Evolutionary conservation across 2,888 invertebrate genomes (phyloP).

Genomic region (Graphium colonna): DNA sequence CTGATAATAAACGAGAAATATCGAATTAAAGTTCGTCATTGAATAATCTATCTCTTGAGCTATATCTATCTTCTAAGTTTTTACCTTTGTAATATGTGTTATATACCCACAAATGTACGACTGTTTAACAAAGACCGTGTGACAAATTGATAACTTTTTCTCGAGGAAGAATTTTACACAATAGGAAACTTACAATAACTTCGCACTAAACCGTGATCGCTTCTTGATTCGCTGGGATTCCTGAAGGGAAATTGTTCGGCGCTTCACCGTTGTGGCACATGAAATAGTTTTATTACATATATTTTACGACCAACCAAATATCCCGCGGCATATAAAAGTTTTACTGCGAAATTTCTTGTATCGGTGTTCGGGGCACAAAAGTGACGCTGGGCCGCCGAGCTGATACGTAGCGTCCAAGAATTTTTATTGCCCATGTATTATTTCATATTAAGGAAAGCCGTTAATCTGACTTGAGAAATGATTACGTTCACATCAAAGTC

Average conservation of each 20-base stretch:
- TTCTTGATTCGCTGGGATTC: conserved; percentile 14
- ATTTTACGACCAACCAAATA: conserved; percentile 34
- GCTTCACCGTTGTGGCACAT: conserved; percentile 33
- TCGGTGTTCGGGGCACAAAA: conserved; percentile 1
- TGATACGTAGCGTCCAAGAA: not conserved
- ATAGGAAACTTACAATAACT: not conserved
- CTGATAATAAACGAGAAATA: too few species aligned
- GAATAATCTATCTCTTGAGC: too few species aligned
- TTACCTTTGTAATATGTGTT: too few species aligned
- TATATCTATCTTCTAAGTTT: too few species aligned
- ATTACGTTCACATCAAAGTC: conserved; percentile 15
- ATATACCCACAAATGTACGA: too few species aligned
- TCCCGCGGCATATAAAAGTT: conserved; percentile 16
- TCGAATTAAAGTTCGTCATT: too few species aligned
- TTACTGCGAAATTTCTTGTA: conserved; percentile 44
- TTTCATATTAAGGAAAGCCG: conserved; percentile 21
- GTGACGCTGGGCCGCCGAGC: not conserved
- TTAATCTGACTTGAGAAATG: conserved; percentile 16
- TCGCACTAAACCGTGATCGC: not conserved
- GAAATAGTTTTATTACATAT: conserved; percentile 62
- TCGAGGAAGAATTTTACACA: not conserved
- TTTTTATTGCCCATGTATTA: conserved; percentile 20
- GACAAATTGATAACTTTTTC: not conserved
- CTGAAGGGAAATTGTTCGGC: conserved; percentile 14
- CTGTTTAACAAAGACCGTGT: too few species aligned